Evolutionary conservation across 2,888 invertebrate genomes (phyloP), one percentile per base, ranked within the genome.

Genomic region (Alviniconcha strummeri): DNA sequence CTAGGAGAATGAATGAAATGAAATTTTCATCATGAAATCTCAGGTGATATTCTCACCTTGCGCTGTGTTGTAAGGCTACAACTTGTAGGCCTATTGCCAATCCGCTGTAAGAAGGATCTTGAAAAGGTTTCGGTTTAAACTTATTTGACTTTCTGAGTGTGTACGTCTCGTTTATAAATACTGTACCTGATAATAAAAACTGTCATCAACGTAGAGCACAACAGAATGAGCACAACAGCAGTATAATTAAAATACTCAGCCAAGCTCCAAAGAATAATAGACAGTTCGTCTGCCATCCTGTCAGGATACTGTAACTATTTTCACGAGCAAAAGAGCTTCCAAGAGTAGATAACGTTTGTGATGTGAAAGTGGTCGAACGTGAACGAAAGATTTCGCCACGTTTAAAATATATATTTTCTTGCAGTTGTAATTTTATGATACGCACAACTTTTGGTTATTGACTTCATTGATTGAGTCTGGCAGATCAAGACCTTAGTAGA

Each of bases 201-300:
- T 19, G 77, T 77, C 82, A 82, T 77, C 75, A 77, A 69, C 3
- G 60, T 64, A 19, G 82, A 77, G 64, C 82, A 69, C 4, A 82
- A 19, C 55, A 82, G 13, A 36, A 82, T 77, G 5, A 82, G 77
- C 13, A 64, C 67, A 57, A 82, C 77, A 36, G 77, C 76, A 69
- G 75, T 36, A 55, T 82, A 82, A 54, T 82, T 82, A 56, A 82
- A 82, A 56, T 82, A 82, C 15, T 82, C 82, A 19, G 67, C 77
- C 11, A 82, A 52, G 13, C 82, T 82, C 69, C 55, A 82, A 5
- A 82, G 52, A 17, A 77, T 55, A 0, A 77, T 15, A 54, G 82
- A 82, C 8, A 82, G 13, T 36, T 60, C 77, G 82, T 82, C 82
- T 77, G 82, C 82, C 82, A 82, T 82, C n/a, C 55, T 82, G 17